Conservation (phyloP, 2,113 vertebrate species). For the Podilymbus podiceps region DNA sequence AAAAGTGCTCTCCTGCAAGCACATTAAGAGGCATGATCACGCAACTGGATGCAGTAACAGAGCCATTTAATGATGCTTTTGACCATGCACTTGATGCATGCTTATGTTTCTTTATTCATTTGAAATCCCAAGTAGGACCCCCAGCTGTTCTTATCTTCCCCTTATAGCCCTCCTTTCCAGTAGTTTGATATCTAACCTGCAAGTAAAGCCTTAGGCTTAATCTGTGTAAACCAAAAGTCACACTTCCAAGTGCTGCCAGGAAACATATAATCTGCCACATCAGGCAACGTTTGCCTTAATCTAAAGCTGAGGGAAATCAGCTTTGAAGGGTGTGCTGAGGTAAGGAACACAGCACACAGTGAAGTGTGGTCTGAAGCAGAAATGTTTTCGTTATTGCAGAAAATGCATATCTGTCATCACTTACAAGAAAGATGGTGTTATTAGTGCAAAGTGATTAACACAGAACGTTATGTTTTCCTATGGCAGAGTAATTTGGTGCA, state of each 20-base stretch:
- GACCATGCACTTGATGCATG: background rate
- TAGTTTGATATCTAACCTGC: constrained; percentile 12
- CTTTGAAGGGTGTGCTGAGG: constrained; percentile 54
- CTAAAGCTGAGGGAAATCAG: constrained; percentile 50
- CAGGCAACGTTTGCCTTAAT: constrained; percentile 50
- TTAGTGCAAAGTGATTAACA: background rate
- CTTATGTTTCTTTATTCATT: background rate
- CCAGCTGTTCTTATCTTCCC: background rate
- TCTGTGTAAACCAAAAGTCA: constrained; percentile 17
- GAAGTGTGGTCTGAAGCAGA: background rate
- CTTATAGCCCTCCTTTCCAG: background rate
- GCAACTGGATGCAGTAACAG: background rate
- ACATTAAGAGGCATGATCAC: background rate
- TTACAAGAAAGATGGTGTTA: background rate
- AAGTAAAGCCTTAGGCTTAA: background rate
- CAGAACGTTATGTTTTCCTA: background rate
- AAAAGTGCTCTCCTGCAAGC: background rate
- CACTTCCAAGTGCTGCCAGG: constrained; percentile 13
- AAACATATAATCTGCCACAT: constrained; percentile 32
- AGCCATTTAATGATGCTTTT: background rate
- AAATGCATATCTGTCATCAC: background rate
- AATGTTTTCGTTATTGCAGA: background rate
- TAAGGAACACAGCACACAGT: background rate
- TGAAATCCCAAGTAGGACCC: background rate
- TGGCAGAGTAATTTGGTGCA: background rate